phyloP scores from a whole-genome alignment of 35 echinoderm and acorn worm species.

The Holothuria glaberrima region DNA sequence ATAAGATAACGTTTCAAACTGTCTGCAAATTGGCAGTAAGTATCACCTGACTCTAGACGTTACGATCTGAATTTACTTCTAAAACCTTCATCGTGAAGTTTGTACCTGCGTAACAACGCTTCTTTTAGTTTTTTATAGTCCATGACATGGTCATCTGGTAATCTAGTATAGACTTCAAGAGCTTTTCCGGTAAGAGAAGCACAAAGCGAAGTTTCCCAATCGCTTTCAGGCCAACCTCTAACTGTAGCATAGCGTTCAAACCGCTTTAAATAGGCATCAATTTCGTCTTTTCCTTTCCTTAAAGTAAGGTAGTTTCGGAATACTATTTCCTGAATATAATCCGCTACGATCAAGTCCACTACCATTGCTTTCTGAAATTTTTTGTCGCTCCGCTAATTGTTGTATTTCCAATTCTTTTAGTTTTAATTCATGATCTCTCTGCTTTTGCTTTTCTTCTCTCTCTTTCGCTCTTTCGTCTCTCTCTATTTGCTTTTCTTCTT shows the following conservation, averaged over 20 bases:
- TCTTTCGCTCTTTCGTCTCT: neutral
- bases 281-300: conserved; percentile 54
- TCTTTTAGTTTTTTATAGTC: conserved; percentile 54
- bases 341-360: neutral
- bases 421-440: conserved; percentile 10
- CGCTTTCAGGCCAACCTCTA: conserved; percentile 15
- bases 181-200: conserved; percentile 58
- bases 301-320: conserved; percentile 49
- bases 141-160: conserved; percentile 37
- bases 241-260: conserved; percentile 63
- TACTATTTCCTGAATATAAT: conserved; percentile 4
- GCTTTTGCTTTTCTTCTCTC: conserved; percentile 3
- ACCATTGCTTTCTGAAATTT: neutral
- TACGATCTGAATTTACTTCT: conserved; percentile 58
- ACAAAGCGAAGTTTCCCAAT: conserved; percentile 54
- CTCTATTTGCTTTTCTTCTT: neutral
- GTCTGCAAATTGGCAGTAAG: conserved; percentile 53
- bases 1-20: conserved; percentile 42
- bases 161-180: conserved; percentile 29
- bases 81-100: conserved; percentile 60
- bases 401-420: neutral
- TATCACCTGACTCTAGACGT: conserved; percentile 35
- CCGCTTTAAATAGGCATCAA: conserved; percentile 59
- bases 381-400: conserved; percentile 2
- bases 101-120: conserved; percentile 49